Percentiles rank a stretch among this genome's conserved stretches.
These are phyloP conservation scores for Orcinus orca DNA, from an alignment of 2,113 vertebrate species.

Conservation along the genomic window DNA sequence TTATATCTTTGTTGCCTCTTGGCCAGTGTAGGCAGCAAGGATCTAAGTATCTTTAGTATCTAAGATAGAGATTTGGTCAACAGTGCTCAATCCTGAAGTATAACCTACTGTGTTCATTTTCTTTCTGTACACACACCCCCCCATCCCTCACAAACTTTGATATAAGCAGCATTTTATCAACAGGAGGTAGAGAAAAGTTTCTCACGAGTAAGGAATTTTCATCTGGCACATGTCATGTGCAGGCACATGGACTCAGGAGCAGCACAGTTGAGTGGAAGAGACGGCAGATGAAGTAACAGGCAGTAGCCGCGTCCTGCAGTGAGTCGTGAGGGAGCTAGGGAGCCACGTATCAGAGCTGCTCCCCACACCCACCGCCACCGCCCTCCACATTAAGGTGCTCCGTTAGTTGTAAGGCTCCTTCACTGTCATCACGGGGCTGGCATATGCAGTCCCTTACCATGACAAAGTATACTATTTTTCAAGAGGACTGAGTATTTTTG, in stretches of 20 bases:
- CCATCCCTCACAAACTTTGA: not conserved
- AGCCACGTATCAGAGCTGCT: not conserved
- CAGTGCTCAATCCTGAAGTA: not conserved
- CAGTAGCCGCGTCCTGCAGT: not conserved
- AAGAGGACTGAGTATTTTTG: not conserved
- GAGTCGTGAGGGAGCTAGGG: not conserved
- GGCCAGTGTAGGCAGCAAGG: not conserved
- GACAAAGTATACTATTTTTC: not conserved
- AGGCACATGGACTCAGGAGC: not conserved
- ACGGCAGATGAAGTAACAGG: not conserved
- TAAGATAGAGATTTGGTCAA: not conserved
- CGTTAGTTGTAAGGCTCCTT: conserved; percentile 30
- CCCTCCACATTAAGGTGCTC: conserved; percentile 47
- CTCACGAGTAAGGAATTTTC: not conserved
- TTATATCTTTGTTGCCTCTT: conserved; percentile 11
- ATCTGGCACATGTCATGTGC: not conserved
- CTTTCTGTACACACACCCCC: not conserved
- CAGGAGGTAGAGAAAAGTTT: not conserved
- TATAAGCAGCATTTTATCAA: not conserved
- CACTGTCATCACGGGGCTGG: not conserved
- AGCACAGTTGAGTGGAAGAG: not conserved
- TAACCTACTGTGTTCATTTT: not conserved
- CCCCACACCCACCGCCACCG: not conserved
- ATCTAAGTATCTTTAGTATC: not conserved
- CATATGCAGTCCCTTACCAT: not conserved